Conservation (phyloP, 2,113 vertebrate species). For the Hassar affinis region DNA sequence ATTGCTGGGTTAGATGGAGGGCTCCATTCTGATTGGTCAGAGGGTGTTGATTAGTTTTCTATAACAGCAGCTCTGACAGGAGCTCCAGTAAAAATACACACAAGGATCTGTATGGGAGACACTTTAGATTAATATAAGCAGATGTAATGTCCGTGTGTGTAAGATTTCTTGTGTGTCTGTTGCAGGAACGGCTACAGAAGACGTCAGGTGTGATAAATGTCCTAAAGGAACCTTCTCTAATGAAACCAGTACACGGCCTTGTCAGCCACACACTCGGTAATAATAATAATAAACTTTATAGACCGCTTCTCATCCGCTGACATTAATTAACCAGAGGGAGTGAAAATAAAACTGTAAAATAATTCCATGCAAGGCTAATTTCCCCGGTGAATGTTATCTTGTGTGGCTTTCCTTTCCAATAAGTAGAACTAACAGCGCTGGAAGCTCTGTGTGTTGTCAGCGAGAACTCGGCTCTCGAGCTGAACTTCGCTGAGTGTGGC, state of each 20-base stretch:
- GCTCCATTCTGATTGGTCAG: too few relatives aligned
- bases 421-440: background rate
- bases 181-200: slow-evolving; percentile 52
- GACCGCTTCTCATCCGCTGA: background rate
- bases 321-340: background rate
- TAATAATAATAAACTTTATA: background rate
- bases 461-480: background rate
- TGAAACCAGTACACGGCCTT: slow-evolving; percentile 49
- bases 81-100: background rate
- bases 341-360: slow-evolving; percentile 3
- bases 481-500: background rate
- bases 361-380: background rate
- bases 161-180: background rate
- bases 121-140: too few relatives aligned
- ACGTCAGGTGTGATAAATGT: slow-evolving; percentile 60
- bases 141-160: too few relatives aligned
- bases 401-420: background rate
- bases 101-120: background rate
- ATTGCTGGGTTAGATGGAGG: too few relatives aligned
- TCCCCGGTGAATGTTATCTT: too few relatives aligned
- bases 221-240: slow-evolving; percentile 61
- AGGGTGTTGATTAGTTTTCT: too few relatives aligned
- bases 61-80: too few relatives aligned
- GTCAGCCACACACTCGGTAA: slow-evolving; percentile 64
- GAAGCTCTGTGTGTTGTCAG: too few relatives aligned